These are phyloP conservation scores for Drosophila pandora DNA, from an alignment of 1,140 invertebrate genomes.

Conservation along the genomic window DNA sequence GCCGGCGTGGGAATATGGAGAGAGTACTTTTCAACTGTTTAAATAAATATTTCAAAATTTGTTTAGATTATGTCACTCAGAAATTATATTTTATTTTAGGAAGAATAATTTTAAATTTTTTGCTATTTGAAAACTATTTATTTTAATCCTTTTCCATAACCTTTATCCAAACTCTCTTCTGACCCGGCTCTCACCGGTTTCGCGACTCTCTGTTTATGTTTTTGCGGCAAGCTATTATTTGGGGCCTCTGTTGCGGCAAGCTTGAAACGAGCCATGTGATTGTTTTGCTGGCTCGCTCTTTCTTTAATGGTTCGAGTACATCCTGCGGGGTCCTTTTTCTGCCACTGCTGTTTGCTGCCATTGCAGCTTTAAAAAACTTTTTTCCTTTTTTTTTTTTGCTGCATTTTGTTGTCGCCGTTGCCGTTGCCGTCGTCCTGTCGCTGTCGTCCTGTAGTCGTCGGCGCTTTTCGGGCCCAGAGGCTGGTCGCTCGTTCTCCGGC, in stretches of 20 bases:
- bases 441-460: slow-evolving; percentile 63
- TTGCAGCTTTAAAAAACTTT: slow-evolving; percentile 69
- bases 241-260: slow-evolving; percentile 52
- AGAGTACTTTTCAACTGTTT: slow-evolving; percentile 1
- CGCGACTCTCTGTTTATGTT: slow-evolving; percentile 79
- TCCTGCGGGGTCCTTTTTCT: slow-evolving; percentile 43
- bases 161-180: slow-evolving; percentile 26
- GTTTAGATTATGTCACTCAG: not conserved
- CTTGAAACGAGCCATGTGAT: slow-evolving; percentile 72
- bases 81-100: not conserved
- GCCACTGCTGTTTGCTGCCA: slow-evolving; percentile 14
- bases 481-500: slow-evolving; percentile 72
- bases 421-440: slow-evolving; percentile 17
- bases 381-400: slow-evolving; percentile 45
- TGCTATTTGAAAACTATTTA: not conserved
- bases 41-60: slow-evolving; percentile 1
- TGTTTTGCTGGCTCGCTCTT: slow-evolving; percentile 66
- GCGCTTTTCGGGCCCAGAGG: slow-evolving; percentile 78
- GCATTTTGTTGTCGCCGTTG: slow-evolving; percentile 70
- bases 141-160: not conserved
- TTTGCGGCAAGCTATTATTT: slow-evolving; percentile 62
- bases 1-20: slow-evolving; percentile 54
- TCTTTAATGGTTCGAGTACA: slow-evolving; percentile 42
- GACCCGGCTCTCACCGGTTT: slow-evolving; percentile 54
- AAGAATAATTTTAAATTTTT: too few relatives aligned